Percentiles rank a stretch among this genome's conserved stretches.
Evolutionary conservation across 2,797 vertebrate genomes (phyloP).

Genomic region (Sebastolobus altivelis): DNA sequence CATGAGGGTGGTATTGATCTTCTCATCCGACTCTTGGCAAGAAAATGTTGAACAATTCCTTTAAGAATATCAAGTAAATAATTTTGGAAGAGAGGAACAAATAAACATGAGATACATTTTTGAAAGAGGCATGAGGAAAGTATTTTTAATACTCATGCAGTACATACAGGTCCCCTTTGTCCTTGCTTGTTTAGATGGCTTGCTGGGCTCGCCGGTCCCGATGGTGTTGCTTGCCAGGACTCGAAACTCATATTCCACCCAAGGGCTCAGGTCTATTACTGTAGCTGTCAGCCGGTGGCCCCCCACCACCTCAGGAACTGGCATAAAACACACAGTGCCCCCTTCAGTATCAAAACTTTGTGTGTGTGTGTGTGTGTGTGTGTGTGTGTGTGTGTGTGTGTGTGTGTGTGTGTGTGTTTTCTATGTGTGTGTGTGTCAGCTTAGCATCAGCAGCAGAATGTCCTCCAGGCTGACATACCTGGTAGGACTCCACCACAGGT

Average conservation of each 20-base stretch:
- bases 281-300: conserved; percentile 92
- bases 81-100: background rate
- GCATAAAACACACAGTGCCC: conserved; percentile 70
- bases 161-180: conserved; percentile 95
- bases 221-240: conserved; percentile 94
- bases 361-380: background rate
- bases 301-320: conserved; percentile 92
- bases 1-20: background rate
- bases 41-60: background rate
- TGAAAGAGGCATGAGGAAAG: background rate
- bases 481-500: conserved; percentile 55
- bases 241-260: conserved; percentile 98
- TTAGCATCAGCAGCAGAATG: conserved; percentile 42
- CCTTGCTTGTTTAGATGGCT: conserved; percentile 92
- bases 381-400: conserved; percentile 17
- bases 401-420: conserved; percentile 18
- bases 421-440: conserved; percentile 24
- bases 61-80: background rate
- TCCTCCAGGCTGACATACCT: conserved; percentile 57
- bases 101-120: conserved; percentile 3
- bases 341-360: conserved; percentile 53
- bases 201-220: conserved; percentile 96
- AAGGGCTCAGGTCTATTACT: conserved; percentile 94
- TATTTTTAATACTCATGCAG: conserved; percentile 13
- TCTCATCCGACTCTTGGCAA: background rate